phyloP scores from a whole-genome alignment of 2,797 vertebrate genomes.

The Acanthiza pusilla region DNA sequence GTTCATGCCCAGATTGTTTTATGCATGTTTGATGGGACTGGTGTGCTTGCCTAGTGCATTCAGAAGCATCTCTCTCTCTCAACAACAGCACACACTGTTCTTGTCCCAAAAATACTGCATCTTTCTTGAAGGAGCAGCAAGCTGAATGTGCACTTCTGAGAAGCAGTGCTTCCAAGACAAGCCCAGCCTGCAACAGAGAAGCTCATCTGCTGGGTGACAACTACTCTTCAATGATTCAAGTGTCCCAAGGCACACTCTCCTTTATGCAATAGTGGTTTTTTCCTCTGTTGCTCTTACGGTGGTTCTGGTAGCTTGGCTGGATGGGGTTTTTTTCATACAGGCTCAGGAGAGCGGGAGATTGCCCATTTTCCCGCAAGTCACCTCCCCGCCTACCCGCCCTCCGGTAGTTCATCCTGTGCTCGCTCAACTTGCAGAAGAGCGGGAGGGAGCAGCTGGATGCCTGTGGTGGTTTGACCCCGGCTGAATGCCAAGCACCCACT shows the following conservation, averaged over 20 bases:
- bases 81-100: not conserved
- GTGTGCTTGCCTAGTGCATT: rapidly evolving
- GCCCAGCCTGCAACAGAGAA: not conserved
- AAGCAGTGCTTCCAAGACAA: not conserved
- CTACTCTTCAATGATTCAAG: too few species aligned
- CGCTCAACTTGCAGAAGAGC: not conserved
- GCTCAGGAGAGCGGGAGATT: not conserved
- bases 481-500: not conserved
- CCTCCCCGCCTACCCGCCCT: too few species aligned
- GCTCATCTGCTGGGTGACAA: not conserved
- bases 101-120: not conserved
- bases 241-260: not conserved
- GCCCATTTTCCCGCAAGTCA: too few species aligned
- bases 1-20: not conserved
- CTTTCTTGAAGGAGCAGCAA: not conserved
- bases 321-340: not conserved
- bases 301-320: too few species aligned
- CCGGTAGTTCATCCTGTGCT: not conserved
- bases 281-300: not conserved
- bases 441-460: not conserved
- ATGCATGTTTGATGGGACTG: not conserved
- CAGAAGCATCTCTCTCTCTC: not conserved
- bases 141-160: rapidly evolving
- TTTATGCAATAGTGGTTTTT: not conserved
- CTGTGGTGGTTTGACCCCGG: not conserved